Conservation (phyloP, 1,140 invertebrate species). For the Paralvinella palmiformis region DNA sequence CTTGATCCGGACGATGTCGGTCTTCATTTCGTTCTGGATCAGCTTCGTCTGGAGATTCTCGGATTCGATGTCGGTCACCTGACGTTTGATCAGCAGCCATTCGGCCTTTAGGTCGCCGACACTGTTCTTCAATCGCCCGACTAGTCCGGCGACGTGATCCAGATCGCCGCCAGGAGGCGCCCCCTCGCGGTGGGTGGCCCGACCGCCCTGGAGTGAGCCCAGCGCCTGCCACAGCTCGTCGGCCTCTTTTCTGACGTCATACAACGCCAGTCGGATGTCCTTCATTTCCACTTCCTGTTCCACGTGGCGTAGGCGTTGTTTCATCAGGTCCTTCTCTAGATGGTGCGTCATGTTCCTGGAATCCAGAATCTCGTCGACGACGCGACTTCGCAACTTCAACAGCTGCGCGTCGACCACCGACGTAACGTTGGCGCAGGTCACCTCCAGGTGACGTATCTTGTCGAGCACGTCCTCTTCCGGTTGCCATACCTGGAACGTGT, state of each 20-base stretch:
- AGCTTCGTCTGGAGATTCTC: not conserved
- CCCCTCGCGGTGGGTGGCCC: not conserved
- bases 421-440: not conserved
- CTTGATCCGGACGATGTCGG: slow-evolving; percentile 23
- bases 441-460: slow-evolving; percentile 1
- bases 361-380: not conserved
- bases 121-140: slow-evolving; percentile 12
- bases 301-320: not conserved
- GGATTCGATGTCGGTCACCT: slow-evolving; percentile 27
- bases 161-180: not conserved
- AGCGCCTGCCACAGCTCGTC: not conserved
- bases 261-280: not conserved
- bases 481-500: not conserved
- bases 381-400: not conserved
- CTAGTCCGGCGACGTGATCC: not conserved
- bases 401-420: not conserved
- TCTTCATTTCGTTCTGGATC: slow-evolving; percentile 16
- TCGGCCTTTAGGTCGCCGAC: slow-evolving; percentile 43
- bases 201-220: not conserved
- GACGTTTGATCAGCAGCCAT: slow-evolving; percentile 46
- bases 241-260: not conserved
- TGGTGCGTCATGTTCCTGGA: not conserved
- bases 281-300: slow-evolving; percentile 2
- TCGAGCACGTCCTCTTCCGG: not conserved
- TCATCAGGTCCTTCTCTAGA: not conserved